Base-by-base conservation (phyloP, 2,888 invertebrate genomes). In the Pheosia gnoma region DNA sequence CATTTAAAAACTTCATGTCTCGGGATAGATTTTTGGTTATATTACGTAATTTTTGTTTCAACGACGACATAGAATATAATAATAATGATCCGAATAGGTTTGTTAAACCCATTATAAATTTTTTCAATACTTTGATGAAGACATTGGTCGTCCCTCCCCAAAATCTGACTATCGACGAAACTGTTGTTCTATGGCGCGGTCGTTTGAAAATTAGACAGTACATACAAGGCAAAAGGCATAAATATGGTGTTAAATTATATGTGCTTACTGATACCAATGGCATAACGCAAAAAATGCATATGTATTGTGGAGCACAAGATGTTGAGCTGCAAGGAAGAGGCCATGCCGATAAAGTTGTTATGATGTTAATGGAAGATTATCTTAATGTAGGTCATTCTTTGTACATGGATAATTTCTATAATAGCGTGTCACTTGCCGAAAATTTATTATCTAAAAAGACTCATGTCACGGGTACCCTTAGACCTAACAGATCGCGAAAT, bases 321-420 rank as follows among this genome's bases (percentile, higher is more conserved):
- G 11, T n/a, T 11, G 60, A 60, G 0, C 53, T 65, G 5, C 25
- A 47, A 7, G 64, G 62, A 36, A 56, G 54, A 59, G 63, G 65
- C n/a, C 65, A 70, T 58, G 59, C 60, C 5, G 59, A 68, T 45
- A 72, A 67, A 66, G 66, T 72, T 5, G 67, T 70, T 7, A 53
- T 67, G 55, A 56, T 59, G 59, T 53, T 70, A 0, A 55, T 72
- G 43, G 56, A 64, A 38, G 63, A 67, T 8, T 68, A 64, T 37
- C 45, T 72, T 0, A 60, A 68, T 39, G 4, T 11, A 41, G 68
- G 70, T 9, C 64, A 70, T 56, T 63, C 59, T 4, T 10, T 67
- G 9, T 71, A 67, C 13, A 68, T 66, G 59, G 64, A 65, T 6
- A 67, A 66, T 56, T 71, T 60, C 60, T 68, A 67, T 56, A 69